Evolutionary conservation across 2,113 vertebrate species (phyloP), one percentile per base, ranked within the genome.

Genomic region (Gopherus evgoodei): DNA sequence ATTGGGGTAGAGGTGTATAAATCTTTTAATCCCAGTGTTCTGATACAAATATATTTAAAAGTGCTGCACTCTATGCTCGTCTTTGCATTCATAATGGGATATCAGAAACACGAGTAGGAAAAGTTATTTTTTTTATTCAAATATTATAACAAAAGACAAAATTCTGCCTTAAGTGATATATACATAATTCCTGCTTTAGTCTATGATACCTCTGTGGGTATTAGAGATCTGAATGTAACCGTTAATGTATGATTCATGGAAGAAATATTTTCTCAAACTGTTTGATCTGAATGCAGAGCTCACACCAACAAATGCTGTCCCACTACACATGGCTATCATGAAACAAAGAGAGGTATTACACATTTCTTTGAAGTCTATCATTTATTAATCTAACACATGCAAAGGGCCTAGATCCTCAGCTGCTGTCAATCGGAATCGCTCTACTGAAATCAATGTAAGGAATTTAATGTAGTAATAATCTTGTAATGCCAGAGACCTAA

Each of bases 131-230:
- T 79, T 84, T 49, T 31, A 44, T 95, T 81, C 11, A 81, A 27
- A 24, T 89, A 83, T 57, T 69, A 57, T 44, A 84, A 35, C 16
- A 57, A 17, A 85, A 8, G 38, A 42, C 49, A 80, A 85, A 92
- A 94, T 52, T 84, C 21, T 80, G 29, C n/a, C n/a, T 53, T 78
- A 54, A 14, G 12, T 65, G n/a, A 57, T 1, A 2, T 31, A 79
- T 27, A 16, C 31, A 53, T 38, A 87, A 54, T 54, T 87, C 29
- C 62, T 47, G 11, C 35, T 53, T 52, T 89, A 88, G 83, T 27
- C 10, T 75, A 0, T 0, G 0, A 0, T 13, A 94, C 22, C 52
- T 82, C 86, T 35, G n/a, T 14, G 4, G 86, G 83, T 47, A 27
- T 4, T 19, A 14, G 69, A 82, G 31, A 69, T 25, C 9, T n/a